phyloP scores from a whole-genome alignment of 2,888 invertebrate genomes.

The Scaptodrosophila latifasciaeformis region DNA sequence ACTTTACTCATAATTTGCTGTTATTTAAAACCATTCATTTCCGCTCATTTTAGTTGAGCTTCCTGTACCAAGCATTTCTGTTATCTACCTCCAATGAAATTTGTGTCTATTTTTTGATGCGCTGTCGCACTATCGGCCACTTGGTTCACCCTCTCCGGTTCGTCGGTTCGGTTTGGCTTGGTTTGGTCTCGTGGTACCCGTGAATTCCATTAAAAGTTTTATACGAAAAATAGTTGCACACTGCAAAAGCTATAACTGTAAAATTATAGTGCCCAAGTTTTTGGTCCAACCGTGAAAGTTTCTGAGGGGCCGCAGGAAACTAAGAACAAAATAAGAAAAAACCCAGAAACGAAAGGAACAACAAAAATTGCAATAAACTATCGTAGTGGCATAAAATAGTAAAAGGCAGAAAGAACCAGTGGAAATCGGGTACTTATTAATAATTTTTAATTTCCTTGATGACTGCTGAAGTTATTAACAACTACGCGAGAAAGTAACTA shows the following conservation, averaged over 20 bases:
- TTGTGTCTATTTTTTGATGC: slow-evolving; percentile 66
- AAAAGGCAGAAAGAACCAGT: too few relatives aligned
- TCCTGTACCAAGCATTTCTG: slow-evolving; percentile 20
- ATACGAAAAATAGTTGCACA: slow-evolving; percentile 68
- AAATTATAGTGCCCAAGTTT: slow-evolving; percentile 56
- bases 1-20: slow-evolving; percentile 67
- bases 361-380: slow-evolving; percentile 58
- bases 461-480: slow-evolving; percentile 71
- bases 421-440: slow-evolving; percentile 54
- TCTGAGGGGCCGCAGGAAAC: slow-evolving; percentile 9
- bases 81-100: slow-evolving; percentile 13
- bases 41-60: slow-evolving; percentile 65
- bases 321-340: slow-evolving; percentile 1
- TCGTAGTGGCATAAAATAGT: slow-evolving; percentile 37
- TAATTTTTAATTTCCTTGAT: slow-evolving; percentile 73
- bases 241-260: slow-evolving; percentile 67
- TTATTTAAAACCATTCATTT: slow-evolving; percentile 69
- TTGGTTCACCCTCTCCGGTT: background rate
- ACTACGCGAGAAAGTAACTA: slow-evolving; percentile 33
- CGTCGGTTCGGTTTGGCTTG: background rate
- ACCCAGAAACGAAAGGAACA: slow-evolving; percentile 26
- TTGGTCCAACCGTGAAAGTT: slow-evolving; percentile 38
- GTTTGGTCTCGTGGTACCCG: too few relatives aligned
- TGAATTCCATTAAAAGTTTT: slow-evolving; percentile 70
- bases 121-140: slow-evolving; percentile 52